A percentile compares a stretch with the other conserved stretches of the same genome.
Evolutionary conservation across 1,140 invertebrate genomes (phyloP).

Genomic region (Pseudomyrmex dendroicus): DNA sequence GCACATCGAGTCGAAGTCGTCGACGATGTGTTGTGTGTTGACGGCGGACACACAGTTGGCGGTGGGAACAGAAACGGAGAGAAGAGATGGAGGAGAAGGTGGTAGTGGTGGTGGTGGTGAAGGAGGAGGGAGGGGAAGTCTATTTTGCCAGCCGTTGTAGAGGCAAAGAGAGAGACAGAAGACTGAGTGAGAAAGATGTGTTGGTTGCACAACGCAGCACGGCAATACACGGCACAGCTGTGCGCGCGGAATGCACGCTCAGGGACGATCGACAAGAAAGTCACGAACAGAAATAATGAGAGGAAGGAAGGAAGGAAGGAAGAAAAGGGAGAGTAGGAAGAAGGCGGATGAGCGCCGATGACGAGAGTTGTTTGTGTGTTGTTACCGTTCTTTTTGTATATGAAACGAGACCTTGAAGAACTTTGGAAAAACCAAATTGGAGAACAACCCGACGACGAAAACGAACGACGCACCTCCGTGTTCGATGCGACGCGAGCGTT

Average conservation of each 20-base stretch:
- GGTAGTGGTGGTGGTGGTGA: conserved; percentile 26
- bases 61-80: background rate
- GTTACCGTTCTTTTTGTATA: no score
- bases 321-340: background rate
- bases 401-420: background rate
- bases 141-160: conserved; percentile 69
- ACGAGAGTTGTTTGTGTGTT: background rate
- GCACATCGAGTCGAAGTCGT: conserved; percentile 52
- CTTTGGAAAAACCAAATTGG: background rate
- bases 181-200: background rate
- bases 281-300: conserved; percentile 2
- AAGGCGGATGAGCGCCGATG: conserved; percentile 1
- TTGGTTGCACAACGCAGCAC: conserved; percentile 61
- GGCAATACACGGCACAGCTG: conserved; percentile 65
- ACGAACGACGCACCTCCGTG: background rate
- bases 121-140: conserved; percentile 57
- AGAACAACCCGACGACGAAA: background rate
- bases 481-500: background rate
- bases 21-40: conserved; percentile 7
- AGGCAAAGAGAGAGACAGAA: background rate
- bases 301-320: conserved; percentile 2
- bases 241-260: conserved; percentile 68
- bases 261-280: conserved; percentile 64
- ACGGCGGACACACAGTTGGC: conserved; percentile 12
- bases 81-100: background rate